Conservation (phyloP, 2,797 vertebrate species). For the Manis javanica region DNA sequence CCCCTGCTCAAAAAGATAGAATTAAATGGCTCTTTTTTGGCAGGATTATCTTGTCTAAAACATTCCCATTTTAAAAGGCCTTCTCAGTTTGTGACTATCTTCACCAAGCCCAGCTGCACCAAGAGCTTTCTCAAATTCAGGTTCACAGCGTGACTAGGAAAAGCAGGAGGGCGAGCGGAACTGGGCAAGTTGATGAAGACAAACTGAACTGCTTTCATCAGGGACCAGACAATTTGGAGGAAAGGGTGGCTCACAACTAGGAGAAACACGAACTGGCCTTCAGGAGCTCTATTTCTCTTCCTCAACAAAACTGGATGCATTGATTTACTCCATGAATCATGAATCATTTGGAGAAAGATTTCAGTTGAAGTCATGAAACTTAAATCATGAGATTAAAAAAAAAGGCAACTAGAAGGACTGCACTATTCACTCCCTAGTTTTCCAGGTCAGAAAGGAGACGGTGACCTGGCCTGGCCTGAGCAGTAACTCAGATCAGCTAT, state of each 20-base stretch:
- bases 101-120: neutral
- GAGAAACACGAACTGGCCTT: neutral
- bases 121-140: constrained; percentile 30
- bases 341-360: constrained; percentile 21
- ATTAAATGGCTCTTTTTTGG: neutral
- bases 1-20: neutral
- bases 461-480: neutral
- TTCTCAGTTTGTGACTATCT: neutral
- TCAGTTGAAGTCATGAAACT: constrained; percentile 46
- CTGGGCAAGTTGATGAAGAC: neutral
- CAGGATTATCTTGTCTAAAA: neutral
- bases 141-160: neutral
- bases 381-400: constrained; percentile 44
- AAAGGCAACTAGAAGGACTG: constrained; percentile 6
- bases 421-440: constrained; percentile 39
- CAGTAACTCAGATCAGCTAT: neutral
- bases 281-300: neutral
- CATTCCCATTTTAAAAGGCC: neutral
- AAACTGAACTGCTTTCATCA: neutral
- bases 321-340: neutral
- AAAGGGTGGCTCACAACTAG: neutral
- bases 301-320: neutral
- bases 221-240: neutral
- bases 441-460: neutral
- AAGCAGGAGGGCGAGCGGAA: neutral